Percentiles rank a stretch among this genome's conserved stretches.
phyloP scores from a whole-genome alignment of 2,797 vertebrate genomes.

The Danio jaintianensis region DNA sequence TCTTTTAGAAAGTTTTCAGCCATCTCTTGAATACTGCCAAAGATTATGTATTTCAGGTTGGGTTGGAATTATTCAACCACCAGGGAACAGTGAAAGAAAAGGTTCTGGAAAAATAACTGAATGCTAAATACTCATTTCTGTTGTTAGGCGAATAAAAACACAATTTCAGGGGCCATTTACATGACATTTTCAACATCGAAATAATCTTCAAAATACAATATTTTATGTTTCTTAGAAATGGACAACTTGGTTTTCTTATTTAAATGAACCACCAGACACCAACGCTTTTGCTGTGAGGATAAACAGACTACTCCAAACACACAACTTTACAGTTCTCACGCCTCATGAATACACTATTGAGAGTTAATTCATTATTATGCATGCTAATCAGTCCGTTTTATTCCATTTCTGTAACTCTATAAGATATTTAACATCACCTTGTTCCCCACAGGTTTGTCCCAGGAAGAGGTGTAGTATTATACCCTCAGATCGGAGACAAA shows the following conservation, averaged over 20 bases:
- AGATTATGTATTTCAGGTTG: no score
- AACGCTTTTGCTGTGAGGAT: background rate
- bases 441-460: slow-evolving; percentile 83
- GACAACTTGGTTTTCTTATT: background rate
- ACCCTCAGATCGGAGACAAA: slow-evolving; percentile 98
- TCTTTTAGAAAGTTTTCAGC: no score
- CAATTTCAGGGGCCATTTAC: no score
- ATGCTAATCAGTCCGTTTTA: background rate
- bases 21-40: no score
- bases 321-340: background rate
- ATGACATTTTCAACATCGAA: no score
- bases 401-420: slow-evolving; percentile 5
- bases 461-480: slow-evolving; percentile 92
- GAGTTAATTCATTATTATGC: background rate
- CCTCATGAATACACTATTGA: background rate
- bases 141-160: no score
- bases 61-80: no score
- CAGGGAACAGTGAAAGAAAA: no score
- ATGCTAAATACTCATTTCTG: no score
- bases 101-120: no score
- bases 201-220: background rate
- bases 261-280: background rate
- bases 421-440: slow-evolving; percentile 5
- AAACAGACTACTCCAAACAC: background rate
- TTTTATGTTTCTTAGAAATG: background rate